These are phyloP conservation scores for Amphilophus citrinellus DNA, from an alignment of 2,113 vertebrate species.

Conservation along the genomic window DNA sequence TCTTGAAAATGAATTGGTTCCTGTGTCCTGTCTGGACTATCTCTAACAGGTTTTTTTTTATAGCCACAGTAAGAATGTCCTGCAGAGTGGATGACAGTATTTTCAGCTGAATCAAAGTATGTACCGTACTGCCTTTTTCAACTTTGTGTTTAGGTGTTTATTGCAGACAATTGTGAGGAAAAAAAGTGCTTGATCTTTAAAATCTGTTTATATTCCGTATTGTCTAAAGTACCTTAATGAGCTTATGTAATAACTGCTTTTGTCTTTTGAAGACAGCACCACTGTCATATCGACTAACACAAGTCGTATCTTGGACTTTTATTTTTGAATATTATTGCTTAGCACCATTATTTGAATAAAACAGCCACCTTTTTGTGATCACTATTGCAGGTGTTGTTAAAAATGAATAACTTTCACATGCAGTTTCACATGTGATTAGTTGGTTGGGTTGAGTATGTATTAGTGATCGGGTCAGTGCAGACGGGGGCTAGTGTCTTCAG, in stretches of 20 bases:
- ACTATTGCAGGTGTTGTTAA: constrained; percentile 8
- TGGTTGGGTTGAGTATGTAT: not conserved
- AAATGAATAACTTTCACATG: not conserved
- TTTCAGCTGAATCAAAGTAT: constrained; percentile 37
- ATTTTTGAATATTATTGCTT: constrained; percentile 1
- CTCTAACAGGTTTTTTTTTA: not conserved
- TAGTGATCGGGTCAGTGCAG: not conserved
- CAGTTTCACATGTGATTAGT: constrained; percentile 8
- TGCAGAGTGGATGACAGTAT: constrained; percentile 5
- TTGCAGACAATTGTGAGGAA: constrained; percentile 4
- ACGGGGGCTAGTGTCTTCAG: not conserved
- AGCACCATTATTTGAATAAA: not conserved
- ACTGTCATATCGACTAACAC: not conserved
- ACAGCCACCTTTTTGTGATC: constrained; percentile 6
- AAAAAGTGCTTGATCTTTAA: constrained; percentile 22
- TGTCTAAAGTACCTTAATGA: constrained; percentile 25
- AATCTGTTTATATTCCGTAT: not conserved
- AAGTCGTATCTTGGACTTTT: constrained; percentile 27
- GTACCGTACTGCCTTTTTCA: constrained; percentile 64
- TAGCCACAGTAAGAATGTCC: constrained; percentile 16
- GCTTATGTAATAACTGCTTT: constrained; percentile 18
- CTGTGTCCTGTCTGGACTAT: not conserved
- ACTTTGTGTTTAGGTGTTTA: constrained; percentile 26
- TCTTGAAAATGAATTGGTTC: not conserved
- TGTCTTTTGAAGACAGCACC: constrained; percentile 4